Conservation (phyloP, 2,113 vertebrate genomes). For the Oryzias woworae region DNA sequence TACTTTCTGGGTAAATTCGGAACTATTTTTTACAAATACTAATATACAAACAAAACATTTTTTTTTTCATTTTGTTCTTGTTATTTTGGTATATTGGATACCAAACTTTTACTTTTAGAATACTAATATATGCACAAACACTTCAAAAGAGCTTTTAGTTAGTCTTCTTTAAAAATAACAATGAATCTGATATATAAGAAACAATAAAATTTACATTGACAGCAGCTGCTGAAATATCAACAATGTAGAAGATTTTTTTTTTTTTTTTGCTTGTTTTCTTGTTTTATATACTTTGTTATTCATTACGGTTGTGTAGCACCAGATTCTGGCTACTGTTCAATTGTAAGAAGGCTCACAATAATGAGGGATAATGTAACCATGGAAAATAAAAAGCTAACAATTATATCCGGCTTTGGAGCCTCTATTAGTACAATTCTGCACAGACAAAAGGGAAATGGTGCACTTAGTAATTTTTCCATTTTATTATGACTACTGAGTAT, state of each 20-base stretch:
- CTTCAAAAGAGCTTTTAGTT: no score
- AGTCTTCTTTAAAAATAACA: no score
- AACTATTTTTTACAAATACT: no score
- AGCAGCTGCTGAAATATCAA: no score
- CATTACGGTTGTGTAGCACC: slow-evolving; percentile 12
- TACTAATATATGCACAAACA: no score
- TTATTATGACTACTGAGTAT: slow-evolving; percentile 62
- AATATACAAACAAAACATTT: no score
- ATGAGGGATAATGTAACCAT: slow-evolving; percentile 47
- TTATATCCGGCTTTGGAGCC: slow-evolving; percentile 64
- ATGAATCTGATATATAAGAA: no score
- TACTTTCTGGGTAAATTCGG: no score
- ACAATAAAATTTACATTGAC: no score
- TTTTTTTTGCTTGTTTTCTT: neutral
- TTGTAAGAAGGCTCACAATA: slow-evolving; percentile 36
- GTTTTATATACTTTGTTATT: slow-evolving; percentile 22
- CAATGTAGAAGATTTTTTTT: neutral
- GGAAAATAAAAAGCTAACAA: slow-evolving; percentile 63
- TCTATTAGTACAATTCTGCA: slow-evolving; percentile 57
- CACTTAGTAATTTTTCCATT: slow-evolving; percentile 68
- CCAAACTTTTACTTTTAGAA: no score
- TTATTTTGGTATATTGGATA: no score
- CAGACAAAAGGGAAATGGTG: slow-evolving; percentile 61
- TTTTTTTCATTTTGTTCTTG: no score
- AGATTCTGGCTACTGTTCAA: slow-evolving; percentile 14